These are phyloP conservation scores for Limonius californicus DNA, from an alignment of 1,140 invertebrate genomes.

Conservation along the genomic window DNA sequence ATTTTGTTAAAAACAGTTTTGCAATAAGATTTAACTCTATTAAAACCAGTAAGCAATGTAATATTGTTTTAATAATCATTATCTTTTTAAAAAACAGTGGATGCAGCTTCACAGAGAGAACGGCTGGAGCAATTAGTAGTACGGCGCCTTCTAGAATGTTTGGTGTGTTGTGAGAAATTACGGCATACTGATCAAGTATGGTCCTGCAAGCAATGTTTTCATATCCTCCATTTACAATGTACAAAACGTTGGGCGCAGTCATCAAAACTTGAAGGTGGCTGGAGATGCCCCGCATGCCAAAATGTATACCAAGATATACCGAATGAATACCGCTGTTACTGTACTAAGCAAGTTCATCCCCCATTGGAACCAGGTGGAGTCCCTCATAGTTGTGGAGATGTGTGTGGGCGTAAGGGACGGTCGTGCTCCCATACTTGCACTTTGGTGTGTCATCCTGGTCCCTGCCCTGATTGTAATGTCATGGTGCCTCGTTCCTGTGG, in stretches of 20 bases:
- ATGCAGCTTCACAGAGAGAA: slow-evolving; percentile 64
- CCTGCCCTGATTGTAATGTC: slow-evolving; percentile 72
- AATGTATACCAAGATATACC: slow-evolving; percentile 66
- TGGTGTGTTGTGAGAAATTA: slow-evolving; percentile 88
- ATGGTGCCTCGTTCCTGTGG: slow-evolving; percentile 63
- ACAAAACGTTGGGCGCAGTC: slow-evolving; percentile 87
- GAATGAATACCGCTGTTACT: slow-evolving; percentile 76
- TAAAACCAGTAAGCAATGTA: too few relatives aligned
- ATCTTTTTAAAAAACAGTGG: slow-evolving; percentile 17
- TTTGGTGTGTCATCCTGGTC: slow-evolving; percentile 87
- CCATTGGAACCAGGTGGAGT: slow-evolving; percentile 67
- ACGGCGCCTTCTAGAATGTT: slow-evolving; percentile 77
- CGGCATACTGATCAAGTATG: slow-evolving; percentile 76
- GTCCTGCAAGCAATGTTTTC: slow-evolving; percentile 87
- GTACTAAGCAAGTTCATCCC: slow-evolving; percentile 72
- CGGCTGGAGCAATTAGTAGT: slow-evolving; percentile 76
- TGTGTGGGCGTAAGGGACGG: slow-evolving; percentile 65
- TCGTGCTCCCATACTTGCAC: slow-evolving; percentile 81
- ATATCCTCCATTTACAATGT: slow-evolving; percentile 87
- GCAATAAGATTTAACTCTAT: too few relatives aligned
- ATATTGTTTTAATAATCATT: too few relatives aligned
- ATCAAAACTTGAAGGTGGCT: slow-evolving; percentile 71
- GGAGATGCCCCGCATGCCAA: slow-evolving; percentile 92
- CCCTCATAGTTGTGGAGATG: slow-evolving; percentile 86
- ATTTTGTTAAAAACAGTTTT: too few relatives aligned